Evolutionary conservation across 2,113 vertebrate species (phyloP), one percentile per base, ranked within the genome.

Genomic region (Zapus hudsonius): DNA sequence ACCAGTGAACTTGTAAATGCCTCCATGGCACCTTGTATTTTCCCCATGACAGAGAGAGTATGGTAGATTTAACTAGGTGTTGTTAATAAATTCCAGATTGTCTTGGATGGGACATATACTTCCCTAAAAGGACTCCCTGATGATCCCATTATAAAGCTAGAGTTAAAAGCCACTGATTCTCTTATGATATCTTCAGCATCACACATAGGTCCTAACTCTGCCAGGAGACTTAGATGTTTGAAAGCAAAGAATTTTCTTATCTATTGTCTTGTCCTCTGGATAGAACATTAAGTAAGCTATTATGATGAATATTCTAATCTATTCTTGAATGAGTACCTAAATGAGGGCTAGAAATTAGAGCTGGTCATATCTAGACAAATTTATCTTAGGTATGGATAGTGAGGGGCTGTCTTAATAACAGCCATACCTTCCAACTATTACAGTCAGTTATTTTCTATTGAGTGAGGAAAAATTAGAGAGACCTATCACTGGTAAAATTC

Each of bases 321-420:
- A 13, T 47, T 76, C 93, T 88, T 63, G 38, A 96, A n/a, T 66
- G 63, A 92, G 31, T 55, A 10, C 12, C 61, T 80, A 93, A 29
- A 61, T 38, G n/a, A 87, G 72, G 73, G 16, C 74, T 2, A 63
- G 42, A 85, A 91, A 5, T n/a, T 47, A 84, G 17, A n/a, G n/a
- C 11, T 31, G 44, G 19, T 90, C n/a, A 80, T 36, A 63, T 19
- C 40, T 38, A 78, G 31, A 63, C 17, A 22, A n/a, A 3, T 73
- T 89, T 79, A 31, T 9, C 2, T 84, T 76, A 92, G 74, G 33
- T 57, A 61, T 67, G 25, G 29, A 23, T 72, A 20, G 29, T 59
- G 52, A 90, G 52, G 27, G 38, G 90, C 88, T 36, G 70, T 3
- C 38, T 73, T 95, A 81, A 79, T 74, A 66, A 70, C 89, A n/a